Evolutionary conservation across 2,113 vertebrate genomes (phyloP).

Genomic region (Notiomystis cincta): DNA sequence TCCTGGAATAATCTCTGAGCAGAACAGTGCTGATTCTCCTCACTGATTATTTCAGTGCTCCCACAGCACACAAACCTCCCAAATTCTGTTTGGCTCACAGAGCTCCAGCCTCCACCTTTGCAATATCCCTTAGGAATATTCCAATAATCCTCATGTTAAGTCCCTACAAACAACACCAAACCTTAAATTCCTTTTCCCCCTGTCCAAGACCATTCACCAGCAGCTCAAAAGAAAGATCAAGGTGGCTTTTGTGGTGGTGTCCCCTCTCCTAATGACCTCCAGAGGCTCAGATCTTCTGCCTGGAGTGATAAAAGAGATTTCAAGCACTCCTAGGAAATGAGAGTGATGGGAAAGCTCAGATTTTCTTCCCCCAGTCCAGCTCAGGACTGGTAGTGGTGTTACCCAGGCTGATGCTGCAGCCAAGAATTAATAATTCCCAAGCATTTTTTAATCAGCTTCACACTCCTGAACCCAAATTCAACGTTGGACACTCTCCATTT

Average conservation of each 20-base stretch:
- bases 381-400: not conserved
- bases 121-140: not conserved
- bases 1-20: not conserved
- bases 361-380: not conserved
- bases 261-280: not conserved
- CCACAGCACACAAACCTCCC: not conserved
- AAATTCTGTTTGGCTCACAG: fast-evolving
- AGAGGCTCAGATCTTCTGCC: not conserved
- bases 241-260: fast-evolving
- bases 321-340: not conserved
- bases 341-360: not conserved
- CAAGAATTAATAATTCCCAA: not conserved
- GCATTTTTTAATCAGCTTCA: not conserved
- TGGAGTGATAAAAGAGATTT: not conserved
- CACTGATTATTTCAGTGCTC: not conserved
- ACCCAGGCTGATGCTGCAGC: not conserved
- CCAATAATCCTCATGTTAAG: fast-evolving
- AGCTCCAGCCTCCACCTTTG: not conserved
- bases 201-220: not conserved
- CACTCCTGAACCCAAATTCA: not conserved
- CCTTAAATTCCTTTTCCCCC: not conserved
- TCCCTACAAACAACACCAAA: not conserved
- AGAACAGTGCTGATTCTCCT: not conserved
- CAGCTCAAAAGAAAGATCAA: not conserved
- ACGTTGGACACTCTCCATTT: not conserved